phyloP scores from a whole-genome alignment of 2,113 vertebrate genomes.

The Corydoras sp. region DNA sequence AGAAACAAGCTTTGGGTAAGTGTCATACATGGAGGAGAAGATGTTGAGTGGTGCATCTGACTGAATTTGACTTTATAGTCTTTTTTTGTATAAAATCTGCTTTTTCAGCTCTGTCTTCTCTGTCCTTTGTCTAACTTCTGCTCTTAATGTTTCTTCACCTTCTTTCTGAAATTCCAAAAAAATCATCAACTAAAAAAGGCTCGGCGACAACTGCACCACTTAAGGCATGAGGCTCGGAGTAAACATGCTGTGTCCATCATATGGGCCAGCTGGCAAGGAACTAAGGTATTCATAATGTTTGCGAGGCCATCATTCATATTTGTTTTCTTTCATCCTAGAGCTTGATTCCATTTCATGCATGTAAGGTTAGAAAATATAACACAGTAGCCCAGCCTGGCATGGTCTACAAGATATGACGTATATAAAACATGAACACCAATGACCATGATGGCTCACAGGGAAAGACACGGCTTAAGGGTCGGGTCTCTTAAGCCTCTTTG shows the following conservation, averaged over 20 bases:
- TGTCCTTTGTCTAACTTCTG: slow-evolving; percentile 16
- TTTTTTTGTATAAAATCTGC: not conserved
- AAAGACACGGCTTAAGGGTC: slow-evolving; percentile 7
- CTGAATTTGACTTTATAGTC: not conserved
- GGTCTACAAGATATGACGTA: not conserved
- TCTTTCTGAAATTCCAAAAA: not conserved
- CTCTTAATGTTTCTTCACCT: slow-evolving; percentile 29
- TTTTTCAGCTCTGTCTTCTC: slow-evolving; percentile 7
- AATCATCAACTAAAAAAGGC: slow-evolving; percentile 63
- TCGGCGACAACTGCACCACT: slow-evolving; percentile 87
- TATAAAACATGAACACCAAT: not conserved
- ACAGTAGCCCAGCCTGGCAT: not conserved
- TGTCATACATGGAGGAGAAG: no score
- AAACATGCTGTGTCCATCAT: slow-evolving; percentile 95
- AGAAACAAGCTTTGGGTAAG: no score
- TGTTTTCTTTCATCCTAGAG: slow-evolving; percentile 12
- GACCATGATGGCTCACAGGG: not conserved
- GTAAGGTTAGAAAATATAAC: not conserved
- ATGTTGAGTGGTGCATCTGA: no score
- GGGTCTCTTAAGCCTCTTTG: slow-evolving; percentile 33
- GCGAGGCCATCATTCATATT: slow-evolving; percentile 15
- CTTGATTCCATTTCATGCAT: slow-evolving; percentile 8
- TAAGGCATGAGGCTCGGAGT: slow-evolving; percentile 92
- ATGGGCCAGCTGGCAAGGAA: slow-evolving; percentile 98
- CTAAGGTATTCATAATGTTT: slow-evolving; percentile 78